Base-by-base conservation (phyloP, 2,888 invertebrate species). In the Palloptera scutellata region DNA sequence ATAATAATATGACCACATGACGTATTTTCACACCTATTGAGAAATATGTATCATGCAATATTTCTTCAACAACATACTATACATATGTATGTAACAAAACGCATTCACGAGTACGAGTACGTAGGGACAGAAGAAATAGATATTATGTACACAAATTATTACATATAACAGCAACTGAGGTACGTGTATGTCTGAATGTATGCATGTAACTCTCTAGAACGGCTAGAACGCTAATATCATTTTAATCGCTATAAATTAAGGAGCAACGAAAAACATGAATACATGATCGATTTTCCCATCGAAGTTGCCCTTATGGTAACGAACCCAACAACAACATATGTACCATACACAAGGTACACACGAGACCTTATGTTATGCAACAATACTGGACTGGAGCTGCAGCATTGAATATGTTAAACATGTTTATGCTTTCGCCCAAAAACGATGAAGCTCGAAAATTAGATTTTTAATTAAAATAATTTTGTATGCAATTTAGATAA, bases 381-480 rank as follows among this genome's bases (percentile, higher is more conserved):
- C 12, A 48, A 10, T 48, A 30, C 30, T 30, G 30, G 30, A 30
- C n/a, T n/a, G 30, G 30, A n/a, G 48, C 48, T 48, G 52, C 43
- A 30, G 20, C 52, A 41, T 59, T 64, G 43, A 67, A 63, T 71
- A 75, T 72, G 70, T 73, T 73, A 72, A 73, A 75, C 59, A 73
- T 72, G 43, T 68, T 71, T 64, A 15, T 66, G 67, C 63, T 69
- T 70, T 68, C 66, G 64, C 68, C 61, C 66, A 54, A 51, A 57
- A 63, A 53, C 20, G 52, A 41, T 48, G 48, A 48, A 48, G 48
- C 51, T 30, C 58, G 75, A 81, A 84, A 83, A 83, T 84, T 83
- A 80, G 82, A 83, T 82, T 84, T 83, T 84, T 84, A 84, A 84
- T 84, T 84, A 84, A 84, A 84, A 84, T 84, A 84, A 84, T 84